Base-by-base conservation (phyloP, 2,888 invertebrate genomes). In the Odontocerum albicorne region DNA sequence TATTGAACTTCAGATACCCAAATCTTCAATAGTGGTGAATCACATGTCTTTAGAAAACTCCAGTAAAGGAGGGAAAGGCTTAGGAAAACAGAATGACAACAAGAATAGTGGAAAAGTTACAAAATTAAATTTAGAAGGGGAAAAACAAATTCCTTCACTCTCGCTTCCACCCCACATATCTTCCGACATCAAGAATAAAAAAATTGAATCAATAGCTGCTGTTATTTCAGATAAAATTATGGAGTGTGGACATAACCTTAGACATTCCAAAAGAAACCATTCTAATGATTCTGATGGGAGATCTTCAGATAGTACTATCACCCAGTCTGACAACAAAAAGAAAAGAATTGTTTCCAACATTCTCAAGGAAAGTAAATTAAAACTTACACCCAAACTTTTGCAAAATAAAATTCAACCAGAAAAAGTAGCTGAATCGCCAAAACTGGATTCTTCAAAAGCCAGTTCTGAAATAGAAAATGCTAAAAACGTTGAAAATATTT, bases 1-100 rank as follows among this genome's bases (percentile, higher is more conserved):
- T 68, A 71, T 86, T 55, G 85, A 85, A 72, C 80, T 85, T 61
- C 83, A 84, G 71, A 84, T 84, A 64, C 84, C 82, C 1, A 75
- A 79, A 52, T 74, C 79, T 2, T 81, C 82, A 38, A 76, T 83
- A 42, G 77, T 76, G 54, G 72, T 81, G 2, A 72, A 63, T 52
- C 73, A 68, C 62, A 62, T 67, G 44, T 61, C 69, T 58, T 61
- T 62, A 7, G 80, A 81, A 6, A 70, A 70, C 52, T 66, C 57
- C 13, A 17, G 43, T n/a, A 36, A 43, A 12, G 43, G 38, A 8
- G 27, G 22, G 12, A 58, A 55, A 22, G 15, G 20, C 13, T 38
- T 2, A 13, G 35, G 13, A 8, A 59, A 49, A 40, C 40, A 32
- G 16, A 17, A 10, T 32, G 62, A 62, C 40, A 45, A 10, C 35